Evolutionary conservation across 2,888 invertebrate species (phyloP), one percentile per base, ranked within the genome.

Genomic region (Hirtodrosophila alboralis): DNA sequence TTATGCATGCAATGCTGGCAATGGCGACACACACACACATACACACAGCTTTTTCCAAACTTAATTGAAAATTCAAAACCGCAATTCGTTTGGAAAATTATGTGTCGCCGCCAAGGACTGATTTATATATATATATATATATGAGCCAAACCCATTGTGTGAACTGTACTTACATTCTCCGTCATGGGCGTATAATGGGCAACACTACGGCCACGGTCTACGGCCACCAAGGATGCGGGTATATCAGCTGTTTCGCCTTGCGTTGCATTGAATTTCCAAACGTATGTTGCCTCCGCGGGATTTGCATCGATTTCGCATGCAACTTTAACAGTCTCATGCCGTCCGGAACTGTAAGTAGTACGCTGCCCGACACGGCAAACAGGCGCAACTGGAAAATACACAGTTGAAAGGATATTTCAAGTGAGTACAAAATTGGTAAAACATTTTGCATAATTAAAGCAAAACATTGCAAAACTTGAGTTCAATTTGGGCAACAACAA

Each of bases 251-350:
- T 92, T 79, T 95, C 95, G 71, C 93, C 93, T 45, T 88, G 85
- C 33, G 94, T 93, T 88, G 94, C 94, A 91, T 95, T 95, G 91
- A 95, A 95, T 90, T 93, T 94, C 95, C 95, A 95, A 59, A 92
- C 92, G 90, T 94, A 95, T 73, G 91, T 92, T 28, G 94, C 92
- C 71, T 94, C 93, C 51, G 92, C 90, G 12, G 95, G 95, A 91
- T 95, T 95, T 27, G 95, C 94, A 85, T 95, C 95, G 53, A 95
- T 91, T 88, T 94, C 94, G 90, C 95, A 95, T n/a, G 92, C 91
- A 68, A 95, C 93, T 84, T 92, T 92, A 30, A 93, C 93, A 7
- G 92, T 92, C 89, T 95, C 95, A 66, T 93, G 93, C 10, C 94
- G 91, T 8, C 94, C 95, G n/a, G 94, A 94, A 18, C 95, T 95